Conservation (phyloP, 2,797 vertebrate species). For the Eulemur albifrons region DNA sequence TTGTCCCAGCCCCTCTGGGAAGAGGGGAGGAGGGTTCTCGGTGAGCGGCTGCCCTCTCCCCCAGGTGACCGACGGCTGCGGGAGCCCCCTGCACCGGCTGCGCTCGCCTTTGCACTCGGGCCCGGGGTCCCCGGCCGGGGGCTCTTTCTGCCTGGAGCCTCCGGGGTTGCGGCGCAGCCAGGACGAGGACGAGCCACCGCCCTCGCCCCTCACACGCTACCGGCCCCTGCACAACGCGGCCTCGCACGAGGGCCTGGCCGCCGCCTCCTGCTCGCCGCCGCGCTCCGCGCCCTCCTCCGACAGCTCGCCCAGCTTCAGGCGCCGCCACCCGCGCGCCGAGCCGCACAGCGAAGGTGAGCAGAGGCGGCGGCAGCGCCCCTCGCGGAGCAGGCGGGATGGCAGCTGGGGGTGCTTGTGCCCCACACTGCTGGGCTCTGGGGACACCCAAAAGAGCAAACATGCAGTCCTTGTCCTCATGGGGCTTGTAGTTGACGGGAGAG, state of each 20-base stretch:
- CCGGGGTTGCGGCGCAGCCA: slow-evolving; percentile 83
- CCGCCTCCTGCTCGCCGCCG: slow-evolving; percentile 84
- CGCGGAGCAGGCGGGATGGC: too few species aligned
- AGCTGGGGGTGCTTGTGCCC: neutral
- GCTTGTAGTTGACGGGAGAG: neutral
- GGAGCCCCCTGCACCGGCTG: slow-evolving; percentile 82
- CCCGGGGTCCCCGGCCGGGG: slow-evolving; percentile 78
- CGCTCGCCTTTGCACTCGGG: slow-evolving; percentile 87
- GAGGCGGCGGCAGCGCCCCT: neutral
- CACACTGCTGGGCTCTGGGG: neutral
- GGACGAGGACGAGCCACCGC: slow-evolving; percentile 83
- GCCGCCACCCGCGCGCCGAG: slow-evolving; percentile 85
- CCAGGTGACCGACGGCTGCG: slow-evolving; percentile 84
- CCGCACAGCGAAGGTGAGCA: slow-evolving; percentile 88
- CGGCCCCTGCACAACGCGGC: slow-evolving; percentile 89
- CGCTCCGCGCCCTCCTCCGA: slow-evolving; percentile 89
- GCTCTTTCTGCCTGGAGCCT: slow-evolving; percentile 87
- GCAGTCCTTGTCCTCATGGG: neutral
- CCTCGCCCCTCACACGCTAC: slow-evolving; percentile 86
- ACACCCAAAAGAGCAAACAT: neutral
- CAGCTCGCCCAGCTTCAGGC: slow-evolving; percentile 89
- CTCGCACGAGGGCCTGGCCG: slow-evolving; percentile 89
- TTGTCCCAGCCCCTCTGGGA: neutral
- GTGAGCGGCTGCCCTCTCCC: neutral
- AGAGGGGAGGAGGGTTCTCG: neutral